Percentiles rank a stretch among this genome's conserved stretches.
phyloP scores from a whole-genome alignment of 2,797 vertebrate species.

The Phalloptychus januarius region DNA sequence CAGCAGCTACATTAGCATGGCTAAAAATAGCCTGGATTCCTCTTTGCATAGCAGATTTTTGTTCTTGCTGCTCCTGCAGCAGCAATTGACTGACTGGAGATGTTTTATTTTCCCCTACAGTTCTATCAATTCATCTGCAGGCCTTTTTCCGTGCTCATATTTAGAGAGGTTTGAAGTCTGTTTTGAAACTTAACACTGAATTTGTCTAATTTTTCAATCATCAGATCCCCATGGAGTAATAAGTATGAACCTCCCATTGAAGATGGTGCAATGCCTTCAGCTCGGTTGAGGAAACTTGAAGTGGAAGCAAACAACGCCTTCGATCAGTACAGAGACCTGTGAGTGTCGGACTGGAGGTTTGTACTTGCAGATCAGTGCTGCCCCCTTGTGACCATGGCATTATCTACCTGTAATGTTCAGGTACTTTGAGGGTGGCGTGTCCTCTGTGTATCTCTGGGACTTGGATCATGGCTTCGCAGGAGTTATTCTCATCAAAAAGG shows the following conservation, averaged over 20 bases:
- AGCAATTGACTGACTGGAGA: neutral
- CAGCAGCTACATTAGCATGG: neutral
- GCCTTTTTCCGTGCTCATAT: neutral
- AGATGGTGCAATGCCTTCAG: constrained; percentile 98
- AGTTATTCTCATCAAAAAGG: constrained; percentile 99
- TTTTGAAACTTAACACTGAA: neutral
- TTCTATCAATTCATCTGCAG: neutral
- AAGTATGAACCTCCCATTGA: constrained; percentile 98
- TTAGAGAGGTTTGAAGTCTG: neutral
- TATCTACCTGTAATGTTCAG: constrained; percentile 67
- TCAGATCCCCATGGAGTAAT: constrained; percentile 98
- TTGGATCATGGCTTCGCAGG: constrained; percentile 98
- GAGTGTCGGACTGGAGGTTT: constrained; percentile 69
- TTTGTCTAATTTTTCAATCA: constrained; percentile 9
- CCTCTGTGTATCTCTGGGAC: constrained; percentile 99
- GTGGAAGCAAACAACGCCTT: constrained; percentile 99
- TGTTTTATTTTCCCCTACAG: neutral
- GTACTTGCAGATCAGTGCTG: neutral
- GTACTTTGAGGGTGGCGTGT: constrained; percentile 99
- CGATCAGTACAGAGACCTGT: constrained; percentile 99
- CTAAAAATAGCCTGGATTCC: constrained; percentile 4
- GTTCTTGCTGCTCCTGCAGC: neutral
- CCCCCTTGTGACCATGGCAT: constrained; percentile 19
- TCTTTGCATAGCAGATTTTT: neutral
- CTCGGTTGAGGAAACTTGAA: constrained; percentile 96